These are phyloP conservation scores for Xestia rhomboidea DNA, from an alignment of 2,888 invertebrate genomes.

Conservation along the genomic window DNA sequence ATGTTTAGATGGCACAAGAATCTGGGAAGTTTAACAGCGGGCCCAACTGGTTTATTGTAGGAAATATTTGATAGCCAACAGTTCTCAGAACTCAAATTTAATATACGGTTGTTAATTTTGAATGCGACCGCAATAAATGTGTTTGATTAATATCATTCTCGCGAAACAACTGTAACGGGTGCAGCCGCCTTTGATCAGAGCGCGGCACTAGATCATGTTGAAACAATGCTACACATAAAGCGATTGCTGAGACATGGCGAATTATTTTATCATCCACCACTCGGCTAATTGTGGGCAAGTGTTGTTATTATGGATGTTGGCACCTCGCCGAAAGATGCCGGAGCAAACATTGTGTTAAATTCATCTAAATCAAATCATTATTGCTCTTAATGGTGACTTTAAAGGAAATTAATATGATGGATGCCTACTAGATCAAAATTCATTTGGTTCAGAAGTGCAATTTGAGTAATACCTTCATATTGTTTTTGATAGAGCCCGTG, in stretches of 20 bases:
- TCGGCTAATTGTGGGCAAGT: slow-evolving; percentile 64
- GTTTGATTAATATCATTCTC: slow-evolving; percentile 88
- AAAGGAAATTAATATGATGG: slow-evolving; percentile 54
- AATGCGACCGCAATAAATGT: slow-evolving; percentile 87
- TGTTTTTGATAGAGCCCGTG: slow-evolving; percentile 70
- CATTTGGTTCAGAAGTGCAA: slow-evolving; percentile 26
- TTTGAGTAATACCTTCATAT: slow-evolving; percentile 35
- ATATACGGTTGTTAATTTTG: slow-evolving; percentile 86
- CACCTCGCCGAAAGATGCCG: slow-evolving; percentile 60
- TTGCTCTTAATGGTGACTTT: slow-evolving; percentile 49
- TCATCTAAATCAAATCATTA: slow-evolving; percentile 63
- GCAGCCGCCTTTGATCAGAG: slow-evolving; percentile 84
- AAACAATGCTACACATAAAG: slow-evolving; percentile 75
- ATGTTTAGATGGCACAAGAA: slow-evolving; percentile 76
- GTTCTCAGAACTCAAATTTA: slow-evolving; percentile 86
- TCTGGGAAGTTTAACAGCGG: slow-evolving; percentile 82
- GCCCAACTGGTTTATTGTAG: slow-evolving; percentile 84
- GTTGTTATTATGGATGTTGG: slow-evolving; percentile 63
- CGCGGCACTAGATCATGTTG: slow-evolving; percentile 81
- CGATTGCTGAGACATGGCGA: slow-evolving; percentile 74
- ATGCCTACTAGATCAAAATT: slow-evolving; percentile 29
- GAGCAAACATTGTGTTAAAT: slow-evolving; percentile 53
- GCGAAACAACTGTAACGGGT: slow-evolving; percentile 86
- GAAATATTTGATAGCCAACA: slow-evolving; percentile 88
- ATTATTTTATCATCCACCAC: slow-evolving; percentile 75